Conservation (phyloP, 2,113 vertebrate genomes). For the Mesembrinibis cayennensis region DNA sequence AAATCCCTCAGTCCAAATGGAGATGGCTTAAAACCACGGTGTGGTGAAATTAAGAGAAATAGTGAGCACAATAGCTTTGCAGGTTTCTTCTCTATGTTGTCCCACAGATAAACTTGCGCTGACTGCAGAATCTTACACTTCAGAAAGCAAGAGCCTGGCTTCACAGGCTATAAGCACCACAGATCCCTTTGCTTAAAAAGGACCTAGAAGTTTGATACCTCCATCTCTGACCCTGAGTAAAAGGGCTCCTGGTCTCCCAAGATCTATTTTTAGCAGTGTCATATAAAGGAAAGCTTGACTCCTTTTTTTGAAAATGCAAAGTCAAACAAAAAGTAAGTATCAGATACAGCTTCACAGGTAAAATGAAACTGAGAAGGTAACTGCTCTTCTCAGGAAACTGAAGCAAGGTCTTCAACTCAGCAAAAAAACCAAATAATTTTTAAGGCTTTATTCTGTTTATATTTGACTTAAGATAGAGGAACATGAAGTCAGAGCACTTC, state of each 20-base stretch:
- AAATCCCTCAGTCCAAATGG: neutral
- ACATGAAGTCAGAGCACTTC: neutral
- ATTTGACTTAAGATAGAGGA: neutral
- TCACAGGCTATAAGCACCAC: neutral
- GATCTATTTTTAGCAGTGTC: neutral
- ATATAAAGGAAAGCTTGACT: neutral
- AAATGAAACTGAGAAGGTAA: neutral
- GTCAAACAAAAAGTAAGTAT: neutral
- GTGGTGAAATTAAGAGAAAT: neutral
- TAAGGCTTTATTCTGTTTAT: neutral
- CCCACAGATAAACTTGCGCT: neutral
- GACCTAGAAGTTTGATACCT: slow-evolving; percentile 10
- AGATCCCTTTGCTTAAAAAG: neutral
- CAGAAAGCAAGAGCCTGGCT: neutral
- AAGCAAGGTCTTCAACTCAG: neutral
- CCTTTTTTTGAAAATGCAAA: neutral
- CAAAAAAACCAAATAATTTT: neutral
- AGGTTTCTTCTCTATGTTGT: neutral
- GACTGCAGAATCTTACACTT: neutral
- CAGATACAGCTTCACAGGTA: neutral
- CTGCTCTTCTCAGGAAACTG: neutral
- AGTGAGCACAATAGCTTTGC: neutral
- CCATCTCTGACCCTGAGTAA: neutral
- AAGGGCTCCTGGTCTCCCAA: neutral
- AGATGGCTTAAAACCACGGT: neutral